Evolutionary conservation across 2,888 invertebrate species (phyloP), one percentile per base, ranked within the genome.

Genomic region (Hylaea fasciaria): DNA sequence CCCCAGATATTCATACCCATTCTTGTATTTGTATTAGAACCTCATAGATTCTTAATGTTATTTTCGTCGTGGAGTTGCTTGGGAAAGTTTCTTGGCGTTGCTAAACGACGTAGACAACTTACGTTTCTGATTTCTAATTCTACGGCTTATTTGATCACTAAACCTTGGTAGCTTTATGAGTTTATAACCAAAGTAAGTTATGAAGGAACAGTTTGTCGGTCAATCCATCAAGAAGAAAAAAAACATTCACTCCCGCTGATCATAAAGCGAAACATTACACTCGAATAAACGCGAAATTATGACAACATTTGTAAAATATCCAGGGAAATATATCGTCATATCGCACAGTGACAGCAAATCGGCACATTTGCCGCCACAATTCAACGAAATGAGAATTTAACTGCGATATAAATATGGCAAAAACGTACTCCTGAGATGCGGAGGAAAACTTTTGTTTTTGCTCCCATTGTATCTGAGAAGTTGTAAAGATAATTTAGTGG

Each of bases 301-400:
- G 51, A 51, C 28, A 51, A 52, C 61, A 48, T 56, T 61, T 61
- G 40, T 56, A 46, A 61, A 56, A 61, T 61, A 61, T 56, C 51
- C 56, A 50, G 61, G 17, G 44, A 47, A 56, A 52, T 56, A 54
- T 50, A 61, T 61, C 61, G 51, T 28, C 51, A 56, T 62, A 59
- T 57, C 65, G 53, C 57, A 37, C 55, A 53, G 65, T 54, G 59
- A 49, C 63, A 50, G 44, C 55, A 43, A 64, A 61, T 61, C 57
- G 46, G 57, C 60, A 56, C 54, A 57, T 64, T 64, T 57, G 57
- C 49, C 39, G 54, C 47, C 57, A 47, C 48, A 56, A 53, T 51
- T 57, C 55, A 40, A 43, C 51, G 48, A 64, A 67, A 67, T 59
- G 63, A 63, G 61, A 63, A 56, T 65, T 63, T 65, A 63, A 68